Base-by-base conservation (phyloP, 2,888 invertebrate genomes). In the Drosophila cognata region DNA sequence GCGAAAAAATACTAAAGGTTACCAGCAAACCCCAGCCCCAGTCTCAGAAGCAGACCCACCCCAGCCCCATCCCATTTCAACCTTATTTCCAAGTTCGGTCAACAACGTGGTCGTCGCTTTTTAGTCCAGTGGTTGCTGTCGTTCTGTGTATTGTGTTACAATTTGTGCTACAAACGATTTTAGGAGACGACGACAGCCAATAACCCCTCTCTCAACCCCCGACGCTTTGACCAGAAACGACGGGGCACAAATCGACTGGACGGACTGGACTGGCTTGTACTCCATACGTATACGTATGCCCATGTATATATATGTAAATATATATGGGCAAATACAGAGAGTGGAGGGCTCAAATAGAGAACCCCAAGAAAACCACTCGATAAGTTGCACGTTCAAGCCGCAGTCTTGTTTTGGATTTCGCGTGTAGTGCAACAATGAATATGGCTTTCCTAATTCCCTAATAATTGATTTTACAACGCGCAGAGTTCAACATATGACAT, bases 81-180 rank as follows among this genome's bases (percentile, higher is more conserved):
- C 76, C 77, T 57, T 56, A 77, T 77, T 77, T 72, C 61, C 51
- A 57, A 64, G 52, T 38, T 62, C 8, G 50, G 48, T 62, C 50
- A 55, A 48, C 70, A 36, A 35, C 36, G 55, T 36, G 36, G 36
- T 57, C 53, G 59, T 58, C 48, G 43, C 59, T 36, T 51, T 59
- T 69, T 35, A 65, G 71, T 57, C 36, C 65, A 53, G 60, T 46
- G 76, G 43, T 55, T 69, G 58, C 21, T 48, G 21, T 69, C 55
- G 74, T 74, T 57, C 29, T 74, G 51, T 81, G 66, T 84, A 81
- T 84, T 81, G 66, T 86, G 74, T 55, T 72, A 77, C 80, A 80
- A 78, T 88, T 88, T 83, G 83, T 81, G 73, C 50, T 56, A 73
- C 68, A 62, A 82, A 62, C 76, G 64, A 83, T 65, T 78, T 81